A percentile compares a stretch with the other conserved stretches of the same genome.
phyloP scores from a whole-genome alignment of 2,113 vertebrate species.

The Engraulis encrasicolus region DNA sequence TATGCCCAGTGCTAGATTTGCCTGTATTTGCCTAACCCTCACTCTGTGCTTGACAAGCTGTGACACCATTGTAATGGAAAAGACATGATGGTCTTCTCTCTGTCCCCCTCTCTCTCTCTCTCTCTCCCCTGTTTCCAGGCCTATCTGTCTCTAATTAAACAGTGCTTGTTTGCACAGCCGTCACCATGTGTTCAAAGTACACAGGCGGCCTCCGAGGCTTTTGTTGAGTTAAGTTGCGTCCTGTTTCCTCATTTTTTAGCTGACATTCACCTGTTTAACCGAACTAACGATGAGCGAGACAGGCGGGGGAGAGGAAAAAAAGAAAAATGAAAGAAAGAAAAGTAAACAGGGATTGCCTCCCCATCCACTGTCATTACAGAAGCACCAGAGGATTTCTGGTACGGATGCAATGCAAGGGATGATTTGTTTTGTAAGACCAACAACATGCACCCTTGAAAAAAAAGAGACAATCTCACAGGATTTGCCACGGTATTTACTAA shows the following conservation, averaged over 20 bases:
- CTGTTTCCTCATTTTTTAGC: constrained; percentile 55
- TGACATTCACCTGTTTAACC: constrained; percentile 58
- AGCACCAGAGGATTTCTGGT: constrained; percentile 19
- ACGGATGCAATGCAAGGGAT: constrained; percentile 21
- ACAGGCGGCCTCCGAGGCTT: constrained; percentile 58
- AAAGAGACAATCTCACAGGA: constrained; percentile 15
- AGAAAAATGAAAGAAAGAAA: not conserved
- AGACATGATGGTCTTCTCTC: constrained; percentile 64
- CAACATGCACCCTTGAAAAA: not conserved
- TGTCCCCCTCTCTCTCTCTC: constrained; percentile 47
- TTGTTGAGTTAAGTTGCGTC: constrained; percentile 49
- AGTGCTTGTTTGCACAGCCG: constrained; percentile 73
- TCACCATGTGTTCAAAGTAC: constrained; percentile 57
- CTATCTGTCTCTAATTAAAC: constrained; percentile 60
- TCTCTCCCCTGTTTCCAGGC: constrained; percentile 47
- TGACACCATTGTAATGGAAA: constrained; percentile 72
- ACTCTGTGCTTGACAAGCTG: constrained; percentile 52
- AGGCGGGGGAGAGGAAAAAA: too few species aligned
- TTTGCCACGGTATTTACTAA: constrained; percentile 29
- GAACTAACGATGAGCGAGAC: constrained; percentile 26
- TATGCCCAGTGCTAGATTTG: constrained; percentile 38
- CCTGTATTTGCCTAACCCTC: constrained; percentile 57
- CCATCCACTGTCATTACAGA: not conserved
- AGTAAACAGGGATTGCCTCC: constrained; percentile 18
- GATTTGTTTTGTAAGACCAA: not conserved